A percentile compares a stretch with the other conserved stretches of the same genome.
Evolutionary conservation across 1,140 invertebrate genomes (phyloP).

Genomic region (Whitmania pigra): DNA sequence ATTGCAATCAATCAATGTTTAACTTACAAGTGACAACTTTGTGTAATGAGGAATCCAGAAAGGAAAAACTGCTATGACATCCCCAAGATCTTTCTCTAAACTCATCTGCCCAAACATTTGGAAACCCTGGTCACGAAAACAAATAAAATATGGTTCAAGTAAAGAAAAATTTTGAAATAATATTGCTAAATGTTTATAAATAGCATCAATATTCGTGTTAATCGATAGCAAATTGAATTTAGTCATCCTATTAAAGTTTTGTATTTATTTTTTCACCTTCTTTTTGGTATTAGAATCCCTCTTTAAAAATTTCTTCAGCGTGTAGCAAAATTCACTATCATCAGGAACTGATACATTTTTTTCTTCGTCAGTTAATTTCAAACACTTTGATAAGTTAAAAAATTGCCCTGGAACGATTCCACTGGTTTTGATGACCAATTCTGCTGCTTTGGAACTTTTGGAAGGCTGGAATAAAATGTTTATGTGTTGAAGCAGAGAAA

Average conservation of each 20-base stretch:
- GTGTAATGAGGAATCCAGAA: slow-evolving; percentile 18
- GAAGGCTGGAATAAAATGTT: slow-evolving; percentile 55
- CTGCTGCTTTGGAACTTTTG: slow-evolving; percentile 63
- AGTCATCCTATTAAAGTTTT: no score
- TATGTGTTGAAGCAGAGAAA: no score
- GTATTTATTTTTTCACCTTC: slow-evolving; percentile 51
- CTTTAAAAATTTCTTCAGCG: slow-evolving; percentile 55
- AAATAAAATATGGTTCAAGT: no score
- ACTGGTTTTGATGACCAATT: slow-evolving; percentile 49
- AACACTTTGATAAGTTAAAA: not conserved
- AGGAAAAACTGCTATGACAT: slow-evolving; percentile 7
- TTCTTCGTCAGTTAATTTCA: not conserved
- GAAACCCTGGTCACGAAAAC: not conserved
- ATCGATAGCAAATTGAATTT: no score
- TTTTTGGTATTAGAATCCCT: slow-evolving; percentile 71
- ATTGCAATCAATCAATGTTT: not conserved
- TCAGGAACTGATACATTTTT: not conserved
- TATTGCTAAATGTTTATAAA: no score
- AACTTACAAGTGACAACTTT: slow-evolving; percentile 9
- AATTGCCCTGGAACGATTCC: slow-evolving; percentile 38
- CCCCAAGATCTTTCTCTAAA: not conserved
- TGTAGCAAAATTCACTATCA: slow-evolving; percentile 39
- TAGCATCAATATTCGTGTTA: no score
- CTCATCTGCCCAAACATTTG: not conserved
- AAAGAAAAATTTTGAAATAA: no score